A percentile compares a stretch with the other conserved stretches of the same genome.
These are phyloP conservation scores for Saccostrea cuccullata DNA, from an alignment of 1,140 invertebrate genomes.

Conservation along the genomic window DNA sequence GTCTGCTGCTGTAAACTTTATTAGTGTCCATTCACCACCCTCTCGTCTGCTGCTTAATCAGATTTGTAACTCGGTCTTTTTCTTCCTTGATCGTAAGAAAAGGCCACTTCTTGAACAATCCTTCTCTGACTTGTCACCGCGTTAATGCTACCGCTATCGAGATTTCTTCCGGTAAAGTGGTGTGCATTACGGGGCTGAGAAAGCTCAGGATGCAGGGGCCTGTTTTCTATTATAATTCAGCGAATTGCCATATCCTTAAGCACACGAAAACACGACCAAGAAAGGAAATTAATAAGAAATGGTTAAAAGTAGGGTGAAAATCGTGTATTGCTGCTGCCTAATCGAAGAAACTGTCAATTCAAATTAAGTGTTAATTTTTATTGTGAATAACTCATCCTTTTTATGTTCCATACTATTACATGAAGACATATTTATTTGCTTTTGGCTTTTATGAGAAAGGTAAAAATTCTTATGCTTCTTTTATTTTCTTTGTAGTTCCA, in stretches of 20 bases:
- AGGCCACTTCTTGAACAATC: conserved; percentile 54
- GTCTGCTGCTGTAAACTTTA: conserved; percentile 45
- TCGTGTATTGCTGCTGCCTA: not conserved
- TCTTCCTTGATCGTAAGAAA: conserved; percentile 50
- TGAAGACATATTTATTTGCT: conserved; percentile 33
- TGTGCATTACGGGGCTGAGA: conserved; percentile 53
- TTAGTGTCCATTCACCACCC: conserved; percentile 42
- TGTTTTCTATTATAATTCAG: conserved; percentile 61
- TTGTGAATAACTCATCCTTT: conserved; percentile 16
- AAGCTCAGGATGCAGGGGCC: conserved; percentile 58
- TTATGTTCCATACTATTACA: conserved; percentile 16
- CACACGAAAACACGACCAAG: conserved; percentile 54
- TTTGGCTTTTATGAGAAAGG: not conserved
- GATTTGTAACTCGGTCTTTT: conserved; percentile 55
- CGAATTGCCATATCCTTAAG: conserved; percentile 50
- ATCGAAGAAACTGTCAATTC: conserved; percentile 40
- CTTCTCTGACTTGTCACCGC: conserved; percentile 51
- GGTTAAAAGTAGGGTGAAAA: conserved; percentile 48
- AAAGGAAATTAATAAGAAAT: conserved; percentile 61
- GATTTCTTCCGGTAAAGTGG: conserved; percentile 58
- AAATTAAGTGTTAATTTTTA: conserved; percentile 41
- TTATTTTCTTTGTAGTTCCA: conserved; percentile 47
- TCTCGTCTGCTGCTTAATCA: conserved; percentile 52
- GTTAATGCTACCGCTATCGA: conserved; percentile 56
- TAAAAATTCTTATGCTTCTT: conserved; percentile 4